Evolutionary conservation across 2,888 invertebrate species (phyloP).

Genomic region (Seira sanloemensis): DNA sequence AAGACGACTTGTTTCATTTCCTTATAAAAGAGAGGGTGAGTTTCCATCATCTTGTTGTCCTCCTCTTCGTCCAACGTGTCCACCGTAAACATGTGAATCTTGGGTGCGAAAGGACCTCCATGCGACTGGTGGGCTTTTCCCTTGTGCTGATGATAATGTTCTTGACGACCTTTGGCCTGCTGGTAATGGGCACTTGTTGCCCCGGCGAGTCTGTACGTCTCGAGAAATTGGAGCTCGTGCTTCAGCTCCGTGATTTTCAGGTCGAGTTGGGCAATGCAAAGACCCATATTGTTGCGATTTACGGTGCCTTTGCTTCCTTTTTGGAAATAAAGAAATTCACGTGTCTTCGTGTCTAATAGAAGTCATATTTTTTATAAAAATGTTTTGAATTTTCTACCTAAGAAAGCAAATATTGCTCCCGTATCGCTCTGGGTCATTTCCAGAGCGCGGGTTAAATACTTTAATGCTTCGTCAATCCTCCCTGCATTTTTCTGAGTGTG

Average conservation of each 20-base stretch:
- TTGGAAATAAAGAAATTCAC: background rate
- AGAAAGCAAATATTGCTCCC: constrained; percentile 83
- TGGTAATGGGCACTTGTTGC: background rate
- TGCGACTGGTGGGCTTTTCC: background rate
- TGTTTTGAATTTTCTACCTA: too few species aligned
- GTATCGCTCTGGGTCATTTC: constrained; percentile 84
- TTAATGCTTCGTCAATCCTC: constrained; percentile 76
- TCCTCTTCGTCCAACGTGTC: background rate
- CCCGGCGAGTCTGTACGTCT: background rate
- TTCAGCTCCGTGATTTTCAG: constrained; percentile 39
- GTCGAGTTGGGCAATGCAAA: constrained; percentile 36
- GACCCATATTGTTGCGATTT: constrained; percentile 4
- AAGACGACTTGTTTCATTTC: too few species aligned
- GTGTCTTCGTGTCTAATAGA: too few species aligned
- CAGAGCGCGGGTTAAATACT: constrained; percentile 78
- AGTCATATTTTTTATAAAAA: too few species aligned
- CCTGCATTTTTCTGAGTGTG: constrained; percentile 75
- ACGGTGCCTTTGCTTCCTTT: constrained; percentile 30
- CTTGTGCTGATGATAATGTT: background rate
- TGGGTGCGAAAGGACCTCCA: constrained; percentile 41
- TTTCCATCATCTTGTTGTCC: constrained; percentile 8
- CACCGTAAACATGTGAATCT: background rate
- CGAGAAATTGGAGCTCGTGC: constrained; percentile 3
- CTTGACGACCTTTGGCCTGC: background rate
- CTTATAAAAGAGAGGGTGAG: too few species aligned